phyloP scores from a whole-genome alignment of 2,888 invertebrate genomes.

The Oxytorus armatus region DNA sequence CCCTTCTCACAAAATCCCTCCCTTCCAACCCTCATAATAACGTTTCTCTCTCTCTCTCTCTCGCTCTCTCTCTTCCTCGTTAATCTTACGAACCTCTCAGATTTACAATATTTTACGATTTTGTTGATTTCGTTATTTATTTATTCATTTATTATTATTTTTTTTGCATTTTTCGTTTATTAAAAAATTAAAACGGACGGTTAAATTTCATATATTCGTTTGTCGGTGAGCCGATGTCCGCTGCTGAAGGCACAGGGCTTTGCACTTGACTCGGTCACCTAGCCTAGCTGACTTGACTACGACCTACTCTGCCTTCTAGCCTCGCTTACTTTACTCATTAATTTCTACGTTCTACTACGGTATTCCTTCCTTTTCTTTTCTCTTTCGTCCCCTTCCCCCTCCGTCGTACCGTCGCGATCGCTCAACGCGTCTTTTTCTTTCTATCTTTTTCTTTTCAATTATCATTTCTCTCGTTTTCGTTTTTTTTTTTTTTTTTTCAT shows the following conservation, averaged over 20 bases:
- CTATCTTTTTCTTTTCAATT: conserved; percentile 21
- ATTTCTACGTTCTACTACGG: conserved; percentile 68
- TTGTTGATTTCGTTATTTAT: conserved; percentile 12
- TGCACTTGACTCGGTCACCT: conserved; percentile 85
- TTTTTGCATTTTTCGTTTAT: conserved; percentile 66
- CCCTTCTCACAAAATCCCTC: neutral
- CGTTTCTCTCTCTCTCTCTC: conserved; percentile 32
- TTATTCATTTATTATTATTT: conserved; percentile 29
- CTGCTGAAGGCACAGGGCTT: conserved; percentile 85
- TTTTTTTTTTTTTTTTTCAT: conserved; percentile 25
- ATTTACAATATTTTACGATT: conserved; percentile 76
- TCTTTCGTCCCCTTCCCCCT: conserved; percentile 61
- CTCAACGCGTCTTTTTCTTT: conserved; percentile 34
- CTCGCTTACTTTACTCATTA: conserved; percentile 75
- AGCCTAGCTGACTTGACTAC: conserved; percentile 80
- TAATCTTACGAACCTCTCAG: conserved; percentile 74
- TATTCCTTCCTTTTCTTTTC: conserved; percentile 66
- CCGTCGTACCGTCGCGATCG: conserved; percentile 1
- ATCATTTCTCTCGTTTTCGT: conserved; percentile 35
- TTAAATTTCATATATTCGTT: conserved; percentile 79
- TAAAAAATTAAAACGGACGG: conserved; percentile 72
- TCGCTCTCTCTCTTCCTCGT: conserved; percentile 53
- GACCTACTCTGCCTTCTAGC: conserved; percentile 48
- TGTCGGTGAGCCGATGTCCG: conserved; percentile 84
- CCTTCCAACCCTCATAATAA: conserved; percentile 23